Evolutionary conservation across 92 coral and sea anemone genomes (phyloP), one percentile per base, ranked within the genome.

Genomic region (Siderastrea radians): DNA sequence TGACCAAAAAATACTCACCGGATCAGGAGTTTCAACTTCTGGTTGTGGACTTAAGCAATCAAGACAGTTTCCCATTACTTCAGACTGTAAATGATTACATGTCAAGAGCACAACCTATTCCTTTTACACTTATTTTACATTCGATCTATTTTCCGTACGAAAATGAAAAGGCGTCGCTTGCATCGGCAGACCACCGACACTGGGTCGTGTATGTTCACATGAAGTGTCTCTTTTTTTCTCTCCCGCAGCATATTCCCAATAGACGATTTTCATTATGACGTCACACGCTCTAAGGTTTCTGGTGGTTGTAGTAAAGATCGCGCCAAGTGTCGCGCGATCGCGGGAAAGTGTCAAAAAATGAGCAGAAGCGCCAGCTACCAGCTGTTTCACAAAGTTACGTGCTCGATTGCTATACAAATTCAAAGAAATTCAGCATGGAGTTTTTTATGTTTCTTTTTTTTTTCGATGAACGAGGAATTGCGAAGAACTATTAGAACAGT

Each of bases 21-120:
- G 93, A 54, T 95, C 93, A 15, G 98, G 92, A 12, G 87, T 95
- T 63, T 84, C 88, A 49, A 72, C 89, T 10, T 94, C 94, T 55
- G 91, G 92, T 76, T 89, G 87, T 59, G 98, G 93, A 54, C 91
- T 93, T 48, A 95, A 82, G 59, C 98, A 95, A 74, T 95, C 98
- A 61, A 84, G 85, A 74, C 98, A 95, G 72, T 93, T 93, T 57
- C 98, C 98, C 98, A 95, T 95, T 19, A 55, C 78, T 74, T 44
- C 49, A 53, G 43, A 75, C 67, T 48, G 63, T 10, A 7, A 79
- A 38, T 67, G 44, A 11, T 51, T 63, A 79, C 83, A 79, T 79
- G 43, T 26, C 83, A 79, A 50, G 16, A 13, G 61, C 8, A 67
- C 5, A 9, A 67, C 49, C 45, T 19, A 26, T 26, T 26, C 38